phyloP scores from a whole-genome alignment of 2,797 vertebrate genomes.

The Rhynchotus rufescens region DNA sequence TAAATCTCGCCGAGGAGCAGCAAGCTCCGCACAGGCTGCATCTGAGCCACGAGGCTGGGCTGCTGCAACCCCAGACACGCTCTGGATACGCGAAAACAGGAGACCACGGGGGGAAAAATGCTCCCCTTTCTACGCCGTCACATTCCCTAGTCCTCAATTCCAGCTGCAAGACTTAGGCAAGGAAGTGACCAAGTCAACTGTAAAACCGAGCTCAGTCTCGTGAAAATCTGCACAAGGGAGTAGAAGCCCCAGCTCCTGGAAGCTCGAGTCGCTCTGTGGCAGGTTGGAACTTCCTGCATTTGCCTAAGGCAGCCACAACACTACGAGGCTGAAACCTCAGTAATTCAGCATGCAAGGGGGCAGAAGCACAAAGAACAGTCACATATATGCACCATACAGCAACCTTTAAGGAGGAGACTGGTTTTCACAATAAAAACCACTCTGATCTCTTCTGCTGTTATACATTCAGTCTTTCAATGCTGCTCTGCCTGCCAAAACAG shows the following conservation, averaged over 20 bases:
- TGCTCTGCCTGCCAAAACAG: background rate
- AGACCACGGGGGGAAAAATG: background rate
- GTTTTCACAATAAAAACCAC: background rate
- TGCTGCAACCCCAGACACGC: background rate
- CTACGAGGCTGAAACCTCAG: background rate
- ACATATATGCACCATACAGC: background rate
- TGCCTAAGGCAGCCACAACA: background rate
- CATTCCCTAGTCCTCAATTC: background rate
- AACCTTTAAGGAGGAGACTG: background rate
- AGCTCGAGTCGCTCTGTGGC: background rate
- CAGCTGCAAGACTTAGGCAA: background rate
- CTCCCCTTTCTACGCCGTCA: background rate
- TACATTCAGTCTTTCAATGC: accelerated
- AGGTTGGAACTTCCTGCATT: conserved; percentile 18
- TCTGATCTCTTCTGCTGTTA: background rate
- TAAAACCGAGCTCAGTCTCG: background rate
- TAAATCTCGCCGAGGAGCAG: background rate
- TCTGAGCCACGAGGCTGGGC: background rate
- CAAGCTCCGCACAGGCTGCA: background rate
- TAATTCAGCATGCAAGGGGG: background rate
- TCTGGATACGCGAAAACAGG: background rate
- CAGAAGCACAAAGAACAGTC: background rate
- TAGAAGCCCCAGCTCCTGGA: background rate
- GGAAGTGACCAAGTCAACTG: background rate
- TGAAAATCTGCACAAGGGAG: background rate